Base-by-base conservation (phyloP, 2,888 invertebrate species). In the Pilophorus perplexus region DNA sequence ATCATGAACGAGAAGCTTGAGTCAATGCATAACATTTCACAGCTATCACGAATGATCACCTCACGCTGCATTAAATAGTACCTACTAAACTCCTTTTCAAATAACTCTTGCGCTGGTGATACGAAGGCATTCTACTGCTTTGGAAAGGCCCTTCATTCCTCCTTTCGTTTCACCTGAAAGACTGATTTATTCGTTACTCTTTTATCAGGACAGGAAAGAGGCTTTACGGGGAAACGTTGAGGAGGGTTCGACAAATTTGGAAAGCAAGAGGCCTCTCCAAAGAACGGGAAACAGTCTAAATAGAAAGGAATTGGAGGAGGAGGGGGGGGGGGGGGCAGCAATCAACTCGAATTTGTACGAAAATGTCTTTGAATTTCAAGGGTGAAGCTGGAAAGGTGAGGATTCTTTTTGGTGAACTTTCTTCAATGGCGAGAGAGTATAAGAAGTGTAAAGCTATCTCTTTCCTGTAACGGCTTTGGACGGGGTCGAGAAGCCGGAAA, bases 361-460 rank as follows among this genome's bases (percentile, higher is more conserved):
- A 33, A 33, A 33, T 33, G 33, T 33, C 33, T 33, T 33, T 33
- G 33, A 33, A 33, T 33, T 33, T 33, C 33, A 33, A 33, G 12
- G 12, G 6, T 12, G 33, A 8, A 12, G 33, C 33, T 33, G 6
- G 33, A 33, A 33, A 33, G 33, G 12, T 8, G 33, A 8, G 33
- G 12, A 33, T 33, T 33, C 12, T 12, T n/a, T n/a, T n/a, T n/a
- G n/a, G n/a, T n/a, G 20, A 20, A 18, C 10, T 48, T 22, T 48
- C 20, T 42, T 59, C 59, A 59, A 42, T 25, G 59, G 25, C 52
- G 25, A 22, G 20, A 59, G 59, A 59, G 40, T 25, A 59, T 59
- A 42, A 59, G 59, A 55, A 55, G 59, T 59, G 27, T 59, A 59
- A 59, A 59, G 59, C 59, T 59, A 59, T 59, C 59, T 59, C 40